Evolutionary conservation across 2,113 vertebrate species (phyloP), one percentile per base, ranked within the genome.

Genomic region (Otolemur garnettii): DNA sequence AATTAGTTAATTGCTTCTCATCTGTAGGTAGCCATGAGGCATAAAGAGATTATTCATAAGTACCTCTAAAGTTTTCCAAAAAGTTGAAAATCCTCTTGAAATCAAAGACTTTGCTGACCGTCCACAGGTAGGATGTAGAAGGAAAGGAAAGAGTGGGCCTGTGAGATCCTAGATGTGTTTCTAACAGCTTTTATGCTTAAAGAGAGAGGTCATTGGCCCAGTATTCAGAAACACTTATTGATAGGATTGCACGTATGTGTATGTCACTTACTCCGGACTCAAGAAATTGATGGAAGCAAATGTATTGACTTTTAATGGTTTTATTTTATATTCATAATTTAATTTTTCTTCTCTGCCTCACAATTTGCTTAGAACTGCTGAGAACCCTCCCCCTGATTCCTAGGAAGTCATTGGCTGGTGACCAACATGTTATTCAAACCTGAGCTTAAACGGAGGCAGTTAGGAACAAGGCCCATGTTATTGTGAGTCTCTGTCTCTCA

Each of bases 11-110:
- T 60, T 84, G 21, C 50, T 83, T 96, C 12, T 30, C 50, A 78
- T 87, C 72, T 33, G 33, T 59, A 5, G n/a, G 35, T 53, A 90
- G 33, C n/a, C 33, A 50, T 24, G 28, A 88, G 60, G 64, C 35
- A 79, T 50, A 64, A 11, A 62, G 11, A 11, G 66, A 13, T 71
- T 64, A 72, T 38, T 62, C 68, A 24, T 38, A 28, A 90, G 81
- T 26, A 30, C 17, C 66, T 75, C 33, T 35, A 33, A 59, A 69
- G 17, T 26, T 92, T 92, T 81, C 75, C 45, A 33, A 50, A 84
- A 80, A 77, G 50, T 28, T 78, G 33, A 72, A 79, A 87, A 60
- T 80, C 22, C 15, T 87, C 62, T 22, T 81, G 82, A 45, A 90
- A 87, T 26, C 79, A 26, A 45, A 91, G 62, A 30, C 22, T 57